Conservation (phyloP, 2,888 invertebrate species). For the Archaeoteleia sp. region DNA sequence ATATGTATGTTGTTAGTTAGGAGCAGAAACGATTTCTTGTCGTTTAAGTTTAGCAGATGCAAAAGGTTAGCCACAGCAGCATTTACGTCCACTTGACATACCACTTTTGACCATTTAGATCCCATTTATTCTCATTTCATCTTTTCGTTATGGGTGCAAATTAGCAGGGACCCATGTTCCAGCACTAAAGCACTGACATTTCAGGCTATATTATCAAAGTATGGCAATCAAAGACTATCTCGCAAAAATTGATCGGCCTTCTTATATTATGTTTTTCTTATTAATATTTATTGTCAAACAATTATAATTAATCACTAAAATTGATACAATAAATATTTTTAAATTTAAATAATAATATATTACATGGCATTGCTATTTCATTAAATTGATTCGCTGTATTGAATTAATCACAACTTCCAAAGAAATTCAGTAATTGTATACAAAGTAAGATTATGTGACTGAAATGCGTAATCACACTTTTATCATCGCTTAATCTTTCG, state of each 20-base stretch:
- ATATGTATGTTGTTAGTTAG: conserved; percentile 37
- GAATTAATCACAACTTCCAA: no score
- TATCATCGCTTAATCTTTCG: no score
- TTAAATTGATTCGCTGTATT: no score
- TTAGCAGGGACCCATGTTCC: conserved; percentile 44
- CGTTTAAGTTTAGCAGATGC: conserved; percentile 51
- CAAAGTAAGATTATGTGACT: no score
- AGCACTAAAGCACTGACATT: conserved; percentile 33
- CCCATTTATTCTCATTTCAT: conserved; percentile 54
- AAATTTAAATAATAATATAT: no score
- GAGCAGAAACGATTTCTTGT: conserved; percentile 50
- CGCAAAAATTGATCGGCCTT: conserved; percentile 25
- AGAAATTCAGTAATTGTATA: no score
- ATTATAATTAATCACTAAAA: no score
- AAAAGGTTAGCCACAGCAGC: conserved; percentile 51
- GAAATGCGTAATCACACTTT: no score
- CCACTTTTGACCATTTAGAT: conserved; percentile 56
- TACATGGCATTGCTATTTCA: no score
- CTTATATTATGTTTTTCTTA: conserved; percentile 7
- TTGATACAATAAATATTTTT: no score
- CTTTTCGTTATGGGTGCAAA: conserved; percentile 54
- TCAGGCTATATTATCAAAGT: conserved; percentile 25
- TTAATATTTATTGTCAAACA: no score
- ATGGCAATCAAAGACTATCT: conserved; percentile 23
- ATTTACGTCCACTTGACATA: conserved; percentile 55